Evolutionary conservation across 2,113 vertebrate genomes (phyloP).

Genomic region (Myotis lucifugus): DNA sequence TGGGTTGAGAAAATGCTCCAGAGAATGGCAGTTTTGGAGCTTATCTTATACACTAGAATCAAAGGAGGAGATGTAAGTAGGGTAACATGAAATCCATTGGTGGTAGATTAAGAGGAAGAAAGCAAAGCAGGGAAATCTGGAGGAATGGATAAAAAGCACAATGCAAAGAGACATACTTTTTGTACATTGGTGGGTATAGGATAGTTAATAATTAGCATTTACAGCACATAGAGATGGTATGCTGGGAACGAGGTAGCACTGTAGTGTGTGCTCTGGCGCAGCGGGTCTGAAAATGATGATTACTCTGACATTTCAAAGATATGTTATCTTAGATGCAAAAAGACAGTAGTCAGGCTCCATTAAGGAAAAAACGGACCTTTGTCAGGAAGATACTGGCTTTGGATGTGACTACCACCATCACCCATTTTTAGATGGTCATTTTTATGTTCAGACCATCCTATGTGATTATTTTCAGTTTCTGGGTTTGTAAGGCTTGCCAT

Average conservation of each 20-base stretch:
- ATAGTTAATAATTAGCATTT: not conserved
- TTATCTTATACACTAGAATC: not conserved
- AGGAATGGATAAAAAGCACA: not conserved
- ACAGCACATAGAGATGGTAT: not conserved
- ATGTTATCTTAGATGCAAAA: not conserved
- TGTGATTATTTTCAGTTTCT: not conserved
- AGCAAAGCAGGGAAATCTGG: not conserved
- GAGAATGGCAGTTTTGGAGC: no score
- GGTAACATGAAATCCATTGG: not conserved
- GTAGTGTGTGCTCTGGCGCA: not conserved
- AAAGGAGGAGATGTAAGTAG: not conserved
- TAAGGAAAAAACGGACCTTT: not conserved
- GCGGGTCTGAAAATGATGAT: not conserved
- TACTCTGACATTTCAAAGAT: not conserved
- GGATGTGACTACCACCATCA: not conserved
- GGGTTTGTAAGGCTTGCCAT: not conserved
- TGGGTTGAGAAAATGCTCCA: not conserved
- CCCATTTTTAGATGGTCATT: not conserved
- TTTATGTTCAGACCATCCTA: not conserved
- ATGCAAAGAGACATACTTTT: not conserved
- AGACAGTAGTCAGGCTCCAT: not conserved
- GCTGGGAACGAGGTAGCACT: not conserved
- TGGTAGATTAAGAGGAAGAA: not conserved
- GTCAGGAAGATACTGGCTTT: not conserved
- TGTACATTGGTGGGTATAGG: not conserved